These are phyloP conservation scores for Heliconius charithonia DNA, from an alignment of 2,888 invertebrate genomes.

Conservation along the genomic window DNA sequence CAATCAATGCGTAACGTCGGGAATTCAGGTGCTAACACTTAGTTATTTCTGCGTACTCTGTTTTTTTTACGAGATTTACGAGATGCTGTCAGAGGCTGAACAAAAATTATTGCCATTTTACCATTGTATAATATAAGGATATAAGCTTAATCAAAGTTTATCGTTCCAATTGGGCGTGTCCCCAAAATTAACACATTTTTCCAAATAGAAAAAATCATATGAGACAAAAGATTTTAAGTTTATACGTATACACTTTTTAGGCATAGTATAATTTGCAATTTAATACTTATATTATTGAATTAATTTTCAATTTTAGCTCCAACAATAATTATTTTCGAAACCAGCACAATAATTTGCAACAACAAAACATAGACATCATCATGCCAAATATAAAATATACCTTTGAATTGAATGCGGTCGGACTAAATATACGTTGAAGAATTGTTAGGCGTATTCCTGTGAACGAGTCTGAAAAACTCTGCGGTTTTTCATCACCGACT, in stretches of 20 bases:
- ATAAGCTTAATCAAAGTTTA: too few relatives aligned
- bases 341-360: not conserved
- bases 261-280: not conserved
- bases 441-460: slow-evolving; percentile 27
- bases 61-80: too few relatives aligned
- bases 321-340: not conserved
- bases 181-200: too few relatives aligned
- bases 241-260: not conserved
- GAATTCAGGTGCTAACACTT: too few relatives aligned
- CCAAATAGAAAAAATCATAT: too few relatives aligned
- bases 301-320: not conserved
- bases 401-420: slow-evolving; percentile 11
- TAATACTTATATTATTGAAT: not conserved
- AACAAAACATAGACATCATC: not conserved
- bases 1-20: too few relatives aligned
- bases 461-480: slow-evolving; percentile 28
- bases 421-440: slow-evolving; percentile 27
- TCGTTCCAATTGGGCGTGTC: too few relatives aligned
- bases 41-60: too few relatives aligned
- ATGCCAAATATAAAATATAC: slow-evolving; percentile 13
- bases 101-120: too few relatives aligned
- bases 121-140: too few relatives aligned
- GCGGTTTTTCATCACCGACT: slow-evolving; percentile 28
- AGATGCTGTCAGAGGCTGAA: too few relatives aligned
- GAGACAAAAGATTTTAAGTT: too few relatives aligned